Evolutionary conservation across 2,888 invertebrate species (phyloP), one percentile per base, ranked within the genome.

Genomic region (Drosophila koepferae): DNA sequence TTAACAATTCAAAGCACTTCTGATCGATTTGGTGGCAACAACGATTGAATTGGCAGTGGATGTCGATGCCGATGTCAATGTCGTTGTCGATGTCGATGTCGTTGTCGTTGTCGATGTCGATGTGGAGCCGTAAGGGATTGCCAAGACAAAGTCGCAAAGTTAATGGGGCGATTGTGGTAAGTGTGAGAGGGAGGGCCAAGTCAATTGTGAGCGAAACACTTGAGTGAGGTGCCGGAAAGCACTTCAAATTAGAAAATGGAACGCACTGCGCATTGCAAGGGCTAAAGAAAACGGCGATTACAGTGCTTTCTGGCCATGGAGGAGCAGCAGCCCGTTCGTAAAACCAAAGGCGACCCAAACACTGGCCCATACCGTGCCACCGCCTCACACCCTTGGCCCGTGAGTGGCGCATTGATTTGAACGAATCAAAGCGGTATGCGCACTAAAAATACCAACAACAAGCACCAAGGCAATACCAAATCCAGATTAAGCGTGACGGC

Each of bases 361-460:
- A 89, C 72, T 49, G 60, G 63, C 63, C 48, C 49, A 64, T 44
- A 28, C 43, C 44, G 16, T 9, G 46, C 0, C 20, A 31, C 31
- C 38, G 40, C 61, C 69, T 65, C 74, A 72, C 63, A 58, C 75
- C 78, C 86, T 51, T 74, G 67, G 64, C 66, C 71, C 71, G 72
- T 72, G 77, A 73, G 73, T 72, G 79, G 70, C 81, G 90, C 90
- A 87, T 90, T 90, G 87, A 90, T 88, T 86, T 88, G 82, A 87
- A 89, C 90, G 90, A 90, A 90, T 88, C 90, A 89, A 90, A 88
- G 90, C 90, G 88, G 87, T 90, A 87, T 81, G 86, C 90, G 88
- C 90, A 90, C 90, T 88, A 89, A 90, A 90, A 90, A 90, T 89
- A 87, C 90, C 87, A 90, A 87, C 89, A 87, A 86, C 89, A 90